These are phyloP conservation scores for Pavo muticus DNA, from an alignment of 2,113 vertebrate species.

Conservation along the genomic window DNA sequence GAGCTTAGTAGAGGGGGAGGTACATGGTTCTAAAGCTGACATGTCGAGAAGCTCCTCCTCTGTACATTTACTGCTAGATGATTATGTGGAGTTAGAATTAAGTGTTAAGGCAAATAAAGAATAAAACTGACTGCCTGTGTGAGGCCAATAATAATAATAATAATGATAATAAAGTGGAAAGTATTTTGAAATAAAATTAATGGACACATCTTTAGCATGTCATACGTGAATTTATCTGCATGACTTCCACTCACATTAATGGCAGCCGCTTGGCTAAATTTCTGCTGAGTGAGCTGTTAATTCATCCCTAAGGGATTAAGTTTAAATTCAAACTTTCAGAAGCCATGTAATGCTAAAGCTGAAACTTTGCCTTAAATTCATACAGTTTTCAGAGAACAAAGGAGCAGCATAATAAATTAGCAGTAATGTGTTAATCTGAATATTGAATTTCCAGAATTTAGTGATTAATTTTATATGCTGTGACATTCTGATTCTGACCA, in stretches of 20 bases:
- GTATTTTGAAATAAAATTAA: conserved; percentile 52
- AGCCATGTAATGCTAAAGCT: conserved; percentile 32
- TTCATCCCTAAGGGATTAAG: conserved; percentile 47
- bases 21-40: background rate
- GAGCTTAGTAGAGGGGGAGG: background rate
- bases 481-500: background rate
- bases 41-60: background rate
- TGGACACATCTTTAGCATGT: conserved; percentile 36
- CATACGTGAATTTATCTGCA: conserved; percentile 44
- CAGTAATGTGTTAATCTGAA: background rate
- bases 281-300: conserved; percentile 46
- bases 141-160: background rate
- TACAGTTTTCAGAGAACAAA: background rate
- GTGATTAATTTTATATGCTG: background rate
- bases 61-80: background rate
- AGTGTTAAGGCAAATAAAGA: background rate
- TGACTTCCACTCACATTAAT: conserved; percentile 47
- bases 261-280: conserved; percentile 31
- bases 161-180: conserved; percentile 29
- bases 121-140: conserved; percentile 23
- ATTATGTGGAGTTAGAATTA: conserved; percentile 33
- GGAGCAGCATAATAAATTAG: conserved; percentile 18
- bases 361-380: conserved; percentile 32
- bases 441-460: background rate
- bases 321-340: conserved; percentile 64